A percentile compares a stretch with the other conserved stretches of the same genome.
Evolutionary conservation across 2,113 vertebrate genomes (phyloP).

Genomic region (Albula goreensis): DNA sequence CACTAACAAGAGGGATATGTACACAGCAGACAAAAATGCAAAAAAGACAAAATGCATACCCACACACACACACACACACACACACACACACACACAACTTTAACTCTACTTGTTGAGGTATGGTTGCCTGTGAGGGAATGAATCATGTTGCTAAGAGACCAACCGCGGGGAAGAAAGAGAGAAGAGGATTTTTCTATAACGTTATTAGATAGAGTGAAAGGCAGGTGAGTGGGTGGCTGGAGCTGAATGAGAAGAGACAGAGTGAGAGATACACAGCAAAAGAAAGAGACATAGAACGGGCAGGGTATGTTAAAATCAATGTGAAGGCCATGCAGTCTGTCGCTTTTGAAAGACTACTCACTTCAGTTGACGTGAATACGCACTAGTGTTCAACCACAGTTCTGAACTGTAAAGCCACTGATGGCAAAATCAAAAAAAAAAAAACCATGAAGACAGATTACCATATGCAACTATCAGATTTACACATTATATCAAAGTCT

Average conservation of each 20-base stretch:
- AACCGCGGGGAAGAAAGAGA: conserved; percentile 30
- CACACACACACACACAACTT: background rate
- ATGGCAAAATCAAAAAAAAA: background rate
- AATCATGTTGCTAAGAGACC: conserved; percentile 59
- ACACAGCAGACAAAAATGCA: no score
- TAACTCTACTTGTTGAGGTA: no score
- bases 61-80: background rate
- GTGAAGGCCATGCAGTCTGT: background rate
- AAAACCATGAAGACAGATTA: no score
- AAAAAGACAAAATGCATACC: background rate
- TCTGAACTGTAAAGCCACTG: no score
- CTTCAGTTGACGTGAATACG: background rate
- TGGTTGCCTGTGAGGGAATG: conserved; percentile 27
- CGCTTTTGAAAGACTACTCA: background rate
- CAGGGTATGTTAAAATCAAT: background rate
- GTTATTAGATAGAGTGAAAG: conserved; percentile 37
- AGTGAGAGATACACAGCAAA: background rate
- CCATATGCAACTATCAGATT: no score
- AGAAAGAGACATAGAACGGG: background rate
- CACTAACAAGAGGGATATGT: no score
- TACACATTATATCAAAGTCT: no score
- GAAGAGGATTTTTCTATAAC: conserved; percentile 36
- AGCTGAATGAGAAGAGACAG: conserved; percentile 11
- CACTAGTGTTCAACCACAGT: background rate
- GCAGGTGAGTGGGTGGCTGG: conserved; percentile 46